Evolutionary conservation across 2,113 vertebrate genomes (phyloP).

Genomic region (Pluvianellus socialis): DNA sequence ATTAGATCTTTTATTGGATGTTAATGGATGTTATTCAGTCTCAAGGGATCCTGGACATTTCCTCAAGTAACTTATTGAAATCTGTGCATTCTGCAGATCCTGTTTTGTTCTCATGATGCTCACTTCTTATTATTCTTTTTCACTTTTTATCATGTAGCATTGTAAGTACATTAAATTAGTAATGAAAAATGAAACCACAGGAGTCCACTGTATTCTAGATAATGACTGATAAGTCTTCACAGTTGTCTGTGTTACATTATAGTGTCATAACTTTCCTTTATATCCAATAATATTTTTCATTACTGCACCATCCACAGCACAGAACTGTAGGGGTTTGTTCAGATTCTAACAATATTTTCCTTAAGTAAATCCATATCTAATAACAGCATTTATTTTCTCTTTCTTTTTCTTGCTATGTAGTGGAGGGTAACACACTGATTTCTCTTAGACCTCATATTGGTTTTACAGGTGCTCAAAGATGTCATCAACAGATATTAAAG

Average conservation of each 20-base stretch:
- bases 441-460: constrained; percentile 32
- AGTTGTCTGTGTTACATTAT: constrained; percentile 17
- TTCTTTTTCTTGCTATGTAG: not conserved
- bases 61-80: constrained; percentile 28
- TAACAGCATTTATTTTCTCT: constrained; percentile 49
- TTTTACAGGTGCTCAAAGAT: constrained; percentile 53
- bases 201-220: constrained; percentile 9
- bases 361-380: constrained; percentile 54
- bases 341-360: constrained; percentile 50
- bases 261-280: constrained; percentile 48
- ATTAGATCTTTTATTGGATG: constrained; percentile 11
- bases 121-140: not conserved
- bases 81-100: constrained; percentile 1
- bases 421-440: not conserved
- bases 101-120: constrained; percentile 1
- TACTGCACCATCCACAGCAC: not conserved
- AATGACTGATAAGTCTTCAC: constrained; percentile 41
- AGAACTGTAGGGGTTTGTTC: constrained; percentile 46
- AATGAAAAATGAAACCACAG: constrained; percentile 54
- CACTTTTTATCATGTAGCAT: constrained; percentile 53
- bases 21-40: constrained; percentile 33
- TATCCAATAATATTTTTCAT: constrained; percentile 53
- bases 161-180: constrained; percentile 51
- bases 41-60: not conserved
- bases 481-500: constrained; percentile 56